Base-by-base conservation (phyloP, 2,888 invertebrate genomes). In the Thyatira batis region DNA sequence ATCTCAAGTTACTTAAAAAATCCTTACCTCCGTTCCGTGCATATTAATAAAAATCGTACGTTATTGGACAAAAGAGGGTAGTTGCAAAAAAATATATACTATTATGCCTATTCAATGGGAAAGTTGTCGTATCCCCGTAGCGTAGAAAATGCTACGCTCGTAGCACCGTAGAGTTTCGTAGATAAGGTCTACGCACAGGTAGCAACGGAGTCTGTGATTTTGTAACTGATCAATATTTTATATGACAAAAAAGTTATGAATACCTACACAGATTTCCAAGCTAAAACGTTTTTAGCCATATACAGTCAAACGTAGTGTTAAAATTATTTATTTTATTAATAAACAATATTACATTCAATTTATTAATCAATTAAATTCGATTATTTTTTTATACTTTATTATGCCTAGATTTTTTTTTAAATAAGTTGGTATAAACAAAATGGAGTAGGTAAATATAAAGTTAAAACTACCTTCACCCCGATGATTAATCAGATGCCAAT, bases 111-210 rank as follows among this genome's bases (percentile, higher is more conserved):
- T 39, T 39, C n/a, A n/a, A n/a, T 9, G 11, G 17, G 21, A 25
- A 13, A 0, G 27, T 46, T 6, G 8, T 52, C 54, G 65, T 61
- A 63, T 60, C 27, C 20, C 21, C 53, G 63, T 56, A 59, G 56
- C 68, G 67, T 74, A 70, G 75, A 66, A 63, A 62, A 53, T 57
- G 63, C 78, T 78, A 77, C 78, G 73, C 9, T 39, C 68, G 77
- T 73, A 75, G 73, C 63, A 20, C 9, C 55, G 54, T 59, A 64
- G 68, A 61, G 59, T 50, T 53, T 56, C 64, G 67, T 76, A 71
- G 65, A 55, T 20, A 53, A 30, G 48, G 49, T 50, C 43, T 45
- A 45, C 30, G 51, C 25, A 5, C 17, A 9, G 17, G 21, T 23
- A 45, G 45, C 21, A 10, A 2, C 6, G 0, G 6, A 8, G 43